Evolutionary conservation across 2,888 invertebrate species (phyloP), one percentile per base, ranked within the genome.

Genomic region (Nomada lathburiana): DNA sequence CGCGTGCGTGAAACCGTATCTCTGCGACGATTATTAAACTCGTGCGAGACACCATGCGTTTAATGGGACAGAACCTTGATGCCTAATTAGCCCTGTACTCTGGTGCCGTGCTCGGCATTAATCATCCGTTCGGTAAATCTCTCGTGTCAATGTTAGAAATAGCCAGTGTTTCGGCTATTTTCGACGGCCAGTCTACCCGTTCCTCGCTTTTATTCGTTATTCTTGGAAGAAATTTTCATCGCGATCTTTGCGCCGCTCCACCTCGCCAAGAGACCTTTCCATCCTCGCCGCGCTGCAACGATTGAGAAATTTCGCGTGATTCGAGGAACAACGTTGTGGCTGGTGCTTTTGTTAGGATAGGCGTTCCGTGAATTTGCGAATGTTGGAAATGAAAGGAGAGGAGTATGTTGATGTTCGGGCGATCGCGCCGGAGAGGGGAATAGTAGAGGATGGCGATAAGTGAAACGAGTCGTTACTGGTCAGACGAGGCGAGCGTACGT

Each of bases 11-110:
- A 13, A 47, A 47, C 47, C 11, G 10, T 13, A n/a, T 11, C n/a
- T 11, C 44, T 29, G 23, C 44, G 44, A 60, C 20, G 67, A 82
- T 75, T 71, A 71, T 80, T 71, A 80, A 70, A 52, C 13, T 20
- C 26, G 68, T 52, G 18, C 65, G 65, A 63, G 64, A 74, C 80
- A 74, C 70, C 80, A 65, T 80, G 44, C 75, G 55, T 62, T 80
- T 81, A 82, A 75, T 75, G 74, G 80, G 70, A 70, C 75, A 71
- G 81, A 82, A 80, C 81, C 81, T 82, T 82, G 81, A 75, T 55
- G 70, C 75, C 71, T 80, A 75, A 82, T 82, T 82, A 82, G 65
- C 64, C 55, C 3, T 52, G 62, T 50, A 42, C 74, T 44, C 57
- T 18, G 18, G 67, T 57, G 20, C 50, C 60, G 53, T 29, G 52